A percentile compares a stretch with the other conserved stretches of the same genome.
These are phyloP conservation scores for Pseudococcus viburni DNA, from an alignment of 2,888 invertebrate genomes.

Conservation along the genomic window DNA sequence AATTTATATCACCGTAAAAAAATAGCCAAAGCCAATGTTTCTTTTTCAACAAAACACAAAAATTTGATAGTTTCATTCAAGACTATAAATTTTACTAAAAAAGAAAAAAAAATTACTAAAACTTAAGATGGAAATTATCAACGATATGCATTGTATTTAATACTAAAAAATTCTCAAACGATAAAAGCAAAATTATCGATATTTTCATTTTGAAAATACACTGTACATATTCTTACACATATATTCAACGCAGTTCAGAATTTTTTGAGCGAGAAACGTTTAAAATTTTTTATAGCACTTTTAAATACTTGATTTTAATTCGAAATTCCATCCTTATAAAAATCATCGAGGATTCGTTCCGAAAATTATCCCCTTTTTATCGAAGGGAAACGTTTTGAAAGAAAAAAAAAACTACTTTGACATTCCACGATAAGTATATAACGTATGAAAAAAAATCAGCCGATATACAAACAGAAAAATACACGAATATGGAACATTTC, in stretches of 20 bases:
- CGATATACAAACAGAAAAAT: background rate
- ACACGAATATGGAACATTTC: background rate
- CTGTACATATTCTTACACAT: constrained; percentile 9
- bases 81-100: background rate
- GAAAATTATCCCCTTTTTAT: background rate
- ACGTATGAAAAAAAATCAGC: background rate
- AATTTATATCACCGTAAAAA: background rate
- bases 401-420: background rate
- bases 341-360: background rate
- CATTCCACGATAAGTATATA: too few relatives aligned
- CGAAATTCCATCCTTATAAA: too few relatives aligned
- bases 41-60: background rate
- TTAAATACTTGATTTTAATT: too few relatives aligned
- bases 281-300: background rate
- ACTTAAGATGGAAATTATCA: background rate
- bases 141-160: background rate
- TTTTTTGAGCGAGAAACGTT: background rate
- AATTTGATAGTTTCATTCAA: background rate
- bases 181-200: background rate
- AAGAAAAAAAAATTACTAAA: background rate
- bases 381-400: background rate
- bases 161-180: background rate
- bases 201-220: background rate
- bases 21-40: background rate
- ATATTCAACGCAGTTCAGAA: background rate